Percentiles rank a stretch among this genome's conserved stretches.
Evolutionary conservation across 2,113 vertebrate genomes (phyloP).

Genomic region (Cyprinodon tularosa): DNA sequence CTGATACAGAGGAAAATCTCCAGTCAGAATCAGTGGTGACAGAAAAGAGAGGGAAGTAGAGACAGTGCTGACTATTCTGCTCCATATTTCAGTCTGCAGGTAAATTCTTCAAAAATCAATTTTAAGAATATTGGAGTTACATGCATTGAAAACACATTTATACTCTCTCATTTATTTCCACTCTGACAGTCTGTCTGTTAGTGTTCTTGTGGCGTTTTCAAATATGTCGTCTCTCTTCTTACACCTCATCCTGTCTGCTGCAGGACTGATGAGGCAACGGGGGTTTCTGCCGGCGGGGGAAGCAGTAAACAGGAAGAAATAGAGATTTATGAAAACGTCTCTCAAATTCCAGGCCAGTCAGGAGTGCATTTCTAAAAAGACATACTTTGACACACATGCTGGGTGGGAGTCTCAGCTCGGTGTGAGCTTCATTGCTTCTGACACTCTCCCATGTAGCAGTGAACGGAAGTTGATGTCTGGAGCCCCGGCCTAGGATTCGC

Average conservation of each 20-base stretch:
- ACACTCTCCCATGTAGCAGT: conserved; percentile 63
- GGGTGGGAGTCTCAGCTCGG: conserved; percentile 46
- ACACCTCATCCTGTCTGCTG: not conserved
- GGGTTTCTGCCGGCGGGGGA: conserved; percentile 30
- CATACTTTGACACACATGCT: conserved; percentile 20
- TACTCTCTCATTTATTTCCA: conserved; percentile 24
- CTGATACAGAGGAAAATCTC: too few relatives aligned
- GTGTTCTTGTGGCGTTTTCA: not conserved
- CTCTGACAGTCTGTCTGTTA: not conserved
- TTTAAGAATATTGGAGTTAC: too few relatives aligned
- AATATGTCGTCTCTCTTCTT: not conserved
- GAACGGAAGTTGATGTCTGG: conserved; percentile 75
- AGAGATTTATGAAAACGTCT: conserved; percentile 49
- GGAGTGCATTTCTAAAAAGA: conserved; percentile 12
- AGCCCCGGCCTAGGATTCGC: conserved; percentile 57
- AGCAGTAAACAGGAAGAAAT: conserved; percentile 30
- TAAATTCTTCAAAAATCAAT: too few relatives aligned
- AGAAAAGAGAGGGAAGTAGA: too few relatives aligned
- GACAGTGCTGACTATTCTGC: too few relatives aligned
- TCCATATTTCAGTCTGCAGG: too few relatives aligned
- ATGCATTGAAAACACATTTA: conserved; percentile 44
- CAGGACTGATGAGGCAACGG: conserved; percentile 36
- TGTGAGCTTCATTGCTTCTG: conserved; percentile 71
- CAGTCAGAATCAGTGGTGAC: too few relatives aligned
- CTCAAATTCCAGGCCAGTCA: conserved; percentile 47